Conservation (phyloP, 2,113 vertebrate genomes). For the Xenopus laevis region DNA sequence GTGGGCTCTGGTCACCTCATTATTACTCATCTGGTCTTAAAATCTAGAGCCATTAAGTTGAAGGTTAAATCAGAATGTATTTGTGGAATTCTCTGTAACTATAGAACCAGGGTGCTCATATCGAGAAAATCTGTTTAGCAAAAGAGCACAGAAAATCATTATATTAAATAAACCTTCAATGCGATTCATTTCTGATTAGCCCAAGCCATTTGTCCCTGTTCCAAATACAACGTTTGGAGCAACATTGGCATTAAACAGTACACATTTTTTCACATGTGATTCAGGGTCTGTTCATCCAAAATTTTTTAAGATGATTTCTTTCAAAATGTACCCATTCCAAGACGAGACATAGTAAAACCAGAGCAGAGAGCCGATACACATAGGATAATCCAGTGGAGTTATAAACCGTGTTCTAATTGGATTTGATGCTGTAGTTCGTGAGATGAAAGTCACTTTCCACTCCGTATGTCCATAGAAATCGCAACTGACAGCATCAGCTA, state of each 20-base stretch:
- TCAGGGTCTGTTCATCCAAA: constrained; percentile 3
- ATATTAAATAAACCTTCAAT: background rate
- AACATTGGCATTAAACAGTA: background rate
- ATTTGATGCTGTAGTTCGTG: constrained; percentile 15
- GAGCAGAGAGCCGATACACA: background rate
- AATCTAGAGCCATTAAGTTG: too few relatives aligned
- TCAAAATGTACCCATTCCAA: constrained; percentile 5
- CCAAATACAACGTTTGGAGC: background rate
- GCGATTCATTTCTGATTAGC: constrained; percentile 8
- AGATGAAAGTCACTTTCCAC: constrained; percentile 14
- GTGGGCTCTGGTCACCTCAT: too few relatives aligned
- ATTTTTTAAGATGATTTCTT: background rate
- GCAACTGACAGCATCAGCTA: background rate
- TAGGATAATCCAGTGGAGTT: background rate
- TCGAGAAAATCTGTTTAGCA: constrained; percentile 1
- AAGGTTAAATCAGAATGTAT: too few relatives aligned
- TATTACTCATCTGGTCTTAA: too few relatives aligned
- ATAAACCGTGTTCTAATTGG: background rate
- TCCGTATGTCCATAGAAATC: constrained; percentile 1
- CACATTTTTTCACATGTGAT: background rate
- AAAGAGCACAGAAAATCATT: background rate
- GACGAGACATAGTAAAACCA: background rate
- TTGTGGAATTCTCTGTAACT: too few relatives aligned
- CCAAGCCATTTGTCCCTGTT: background rate
- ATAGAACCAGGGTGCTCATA: background rate